A percentile compares a stretch with the other conserved stretches of the same genome.
phyloP scores from a whole-genome alignment of 2,888 invertebrate genomes.

The Spisula subtruncata region DNA sequence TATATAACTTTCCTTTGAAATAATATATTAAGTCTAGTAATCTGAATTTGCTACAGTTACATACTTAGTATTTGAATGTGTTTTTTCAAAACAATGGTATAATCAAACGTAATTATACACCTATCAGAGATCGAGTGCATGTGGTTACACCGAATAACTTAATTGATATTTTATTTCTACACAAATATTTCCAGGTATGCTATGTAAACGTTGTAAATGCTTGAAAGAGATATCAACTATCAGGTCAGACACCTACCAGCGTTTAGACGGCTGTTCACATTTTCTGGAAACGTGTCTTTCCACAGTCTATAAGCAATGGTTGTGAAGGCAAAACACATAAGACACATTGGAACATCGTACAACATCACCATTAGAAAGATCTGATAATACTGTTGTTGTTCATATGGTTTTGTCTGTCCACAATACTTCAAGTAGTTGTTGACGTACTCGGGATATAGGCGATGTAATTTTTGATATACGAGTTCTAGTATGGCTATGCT shows the following conservation, averaged over 20 bases:
- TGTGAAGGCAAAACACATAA: slow-evolving; percentile 85
- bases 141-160: no score
- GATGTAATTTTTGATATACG: slow-evolving; percentile 71
- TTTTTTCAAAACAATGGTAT: no score
- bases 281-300: slow-evolving; percentile 72
- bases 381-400: slow-evolving; percentile 76
- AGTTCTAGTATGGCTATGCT: slow-evolving; percentile 84
- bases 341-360: slow-evolving; percentile 91
- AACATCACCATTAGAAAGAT: slow-evolving; percentile 88
- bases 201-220: no score
- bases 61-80: no score
- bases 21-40: no score
- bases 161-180: no score
- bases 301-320: slow-evolving; percentile 85
- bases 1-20: no score
- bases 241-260: slow-evolving; percentile 19
- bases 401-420: slow-evolving; percentile 65
- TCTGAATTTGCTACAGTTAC: no score
- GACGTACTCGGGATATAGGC: slow-evolving; percentile 76
- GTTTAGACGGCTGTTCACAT: slow-evolving; percentile 45
- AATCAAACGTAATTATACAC: no score
- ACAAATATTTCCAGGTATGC: no score
- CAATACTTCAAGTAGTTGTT: slow-evolving; percentile 80
- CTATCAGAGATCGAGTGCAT: no score
- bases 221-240: no score